A percentile compares a stretch with the other conserved stretches of the same genome.
phyloP scores from a whole-genome alignment of 2,888 invertebrate species.

The Monopis laevigella region DNA sequence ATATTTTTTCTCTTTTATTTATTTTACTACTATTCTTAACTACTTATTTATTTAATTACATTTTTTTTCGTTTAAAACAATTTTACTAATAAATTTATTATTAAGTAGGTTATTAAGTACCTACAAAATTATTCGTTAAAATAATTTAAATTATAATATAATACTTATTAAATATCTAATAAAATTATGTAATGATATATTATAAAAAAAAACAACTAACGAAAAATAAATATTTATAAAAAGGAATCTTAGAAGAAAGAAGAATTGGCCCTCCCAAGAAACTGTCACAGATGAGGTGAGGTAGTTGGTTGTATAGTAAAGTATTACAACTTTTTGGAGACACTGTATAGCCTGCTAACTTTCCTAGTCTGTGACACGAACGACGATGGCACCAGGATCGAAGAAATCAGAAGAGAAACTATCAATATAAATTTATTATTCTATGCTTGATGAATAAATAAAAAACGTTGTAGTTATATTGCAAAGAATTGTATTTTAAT shows the following conservation, averaged over 20 bases:
- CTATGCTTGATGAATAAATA: no score
- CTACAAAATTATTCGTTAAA: background rate
- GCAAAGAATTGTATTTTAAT: no score
- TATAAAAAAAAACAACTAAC: background rate
- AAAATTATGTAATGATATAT: background rate
- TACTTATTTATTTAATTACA: no score
- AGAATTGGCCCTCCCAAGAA: constrained; percentile 5
- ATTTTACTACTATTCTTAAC: no score
- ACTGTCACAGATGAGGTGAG: constrained; percentile 81
- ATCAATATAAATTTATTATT: no score
- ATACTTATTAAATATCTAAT: background rate
- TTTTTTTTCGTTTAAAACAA: no score
- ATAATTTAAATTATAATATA: background rate
- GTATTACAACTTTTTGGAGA: constrained; percentile 87
- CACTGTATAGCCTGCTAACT: constrained; percentile 98
- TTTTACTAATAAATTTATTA: background rate
- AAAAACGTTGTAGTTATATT: no score
- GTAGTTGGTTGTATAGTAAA: constrained; percentile 99
- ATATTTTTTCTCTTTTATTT: no score
- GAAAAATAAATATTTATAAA: background rate
- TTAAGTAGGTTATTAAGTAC: background rate
- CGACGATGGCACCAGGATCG: no score
- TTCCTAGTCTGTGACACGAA: constrained; percentile 73
- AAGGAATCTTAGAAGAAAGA: background rate
- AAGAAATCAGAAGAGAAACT: no score